Base-by-base conservation (phyloP, 2,888 invertebrate species). In the Merodon equestris region DNA sequence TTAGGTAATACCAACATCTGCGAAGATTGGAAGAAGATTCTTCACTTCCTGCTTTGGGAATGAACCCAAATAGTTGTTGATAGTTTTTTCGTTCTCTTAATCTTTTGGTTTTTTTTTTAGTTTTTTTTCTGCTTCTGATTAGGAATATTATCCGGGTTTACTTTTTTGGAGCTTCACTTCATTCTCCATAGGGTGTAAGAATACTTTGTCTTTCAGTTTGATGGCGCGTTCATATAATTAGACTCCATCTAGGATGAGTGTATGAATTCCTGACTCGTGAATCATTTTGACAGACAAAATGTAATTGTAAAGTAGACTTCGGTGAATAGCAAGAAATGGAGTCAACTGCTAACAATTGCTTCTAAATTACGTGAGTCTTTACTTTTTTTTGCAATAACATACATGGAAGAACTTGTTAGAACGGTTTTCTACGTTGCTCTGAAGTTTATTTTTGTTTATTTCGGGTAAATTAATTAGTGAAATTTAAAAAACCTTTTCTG, bases 1-100 rank as follows among this genome's bases (percentile, higher is more conserved):
- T 79, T 79, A 74, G 70, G 79, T 79, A 79, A 79, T 51, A 73
- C 53, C 61, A 79, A 74, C 74, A 74, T 70, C 79, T 64, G 68
- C 68, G 58, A 56, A 13, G 27, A 27, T 27, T 27, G 27, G 61
- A 64, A 63, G 61, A 70, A 63, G 68, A 70, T 64, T 79, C 79
- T 74, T 70, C 68, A 70, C 74, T 79, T 79, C 79, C 79, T 79
- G 79, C 73, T 79, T 79, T 45, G 58, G 56, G 56, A n/a, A 47
- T 47, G 66, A 47, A 56, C 27, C 40, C 38, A 56, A 63, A 64
- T 70, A 68, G 64, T 40, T 57, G 50, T 18, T 15, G 53, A 40
- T 47, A 36, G 19, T 45, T 58, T 45, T 53, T 40, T 64, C 51
- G 45, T 38, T 19, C 14, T 61, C 13, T 27, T n/a, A n/a, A n/a